Evolutionary conservation across 2,113 vertebrate genomes (phyloP).

Genomic region (Pelodiscus sinensis): DNA sequence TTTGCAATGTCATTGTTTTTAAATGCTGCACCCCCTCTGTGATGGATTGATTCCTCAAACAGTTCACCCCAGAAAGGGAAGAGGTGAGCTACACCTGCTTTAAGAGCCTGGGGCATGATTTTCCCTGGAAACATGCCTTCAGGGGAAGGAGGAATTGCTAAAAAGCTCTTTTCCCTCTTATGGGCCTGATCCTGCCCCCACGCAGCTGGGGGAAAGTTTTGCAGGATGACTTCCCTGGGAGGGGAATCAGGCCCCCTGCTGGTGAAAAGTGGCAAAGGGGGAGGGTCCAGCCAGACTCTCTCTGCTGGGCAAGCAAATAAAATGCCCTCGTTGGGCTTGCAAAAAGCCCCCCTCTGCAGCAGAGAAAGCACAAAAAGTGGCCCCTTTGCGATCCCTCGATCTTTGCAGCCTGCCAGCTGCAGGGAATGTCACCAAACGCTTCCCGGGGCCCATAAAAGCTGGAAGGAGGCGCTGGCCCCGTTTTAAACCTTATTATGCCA

Average conservation of each 20-base stretch:
- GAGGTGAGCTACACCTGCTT: not conserved
- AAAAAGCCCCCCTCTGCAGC: conserved; percentile 25
- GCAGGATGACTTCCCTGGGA: not conserved
- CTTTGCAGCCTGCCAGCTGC: not conserved
- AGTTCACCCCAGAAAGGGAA: not conserved
- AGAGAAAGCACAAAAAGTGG: conserved; percentile 16
- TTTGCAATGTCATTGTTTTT: not conserved
- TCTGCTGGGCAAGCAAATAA: not conserved
- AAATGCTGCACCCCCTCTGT: not conserved
- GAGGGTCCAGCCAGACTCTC: not conserved
- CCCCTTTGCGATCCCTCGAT: not conserved
- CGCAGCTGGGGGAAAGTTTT: not conserved
- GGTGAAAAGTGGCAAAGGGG: not conserved
- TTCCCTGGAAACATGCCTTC: not conserved
- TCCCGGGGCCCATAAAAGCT: not conserved
- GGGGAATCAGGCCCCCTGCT: not conserved
- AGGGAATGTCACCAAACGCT: not conserved
- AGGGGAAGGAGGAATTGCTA: not conserved
- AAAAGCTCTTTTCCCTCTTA: accelerated
- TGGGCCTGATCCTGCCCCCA: not conserved
- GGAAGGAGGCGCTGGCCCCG: not conserved
- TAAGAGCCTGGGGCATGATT: not conserved
- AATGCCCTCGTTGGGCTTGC: not conserved
- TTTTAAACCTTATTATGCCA: not conserved
- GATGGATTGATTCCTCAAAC: not conserved